Conservation (phyloP, 1,140 invertebrate genomes). For the Drepana arcuata region DNA sequence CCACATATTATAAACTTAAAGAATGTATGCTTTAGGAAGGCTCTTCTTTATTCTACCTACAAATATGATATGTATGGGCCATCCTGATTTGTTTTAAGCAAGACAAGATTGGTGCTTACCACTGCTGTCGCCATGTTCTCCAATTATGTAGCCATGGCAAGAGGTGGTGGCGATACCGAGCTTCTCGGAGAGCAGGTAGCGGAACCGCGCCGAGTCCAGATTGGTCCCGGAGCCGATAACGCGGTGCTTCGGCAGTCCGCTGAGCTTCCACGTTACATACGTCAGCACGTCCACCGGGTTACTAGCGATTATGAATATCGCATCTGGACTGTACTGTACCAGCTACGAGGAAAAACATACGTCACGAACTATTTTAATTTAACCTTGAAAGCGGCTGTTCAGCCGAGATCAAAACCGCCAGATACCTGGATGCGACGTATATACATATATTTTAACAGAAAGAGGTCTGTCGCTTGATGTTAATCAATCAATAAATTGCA, state of each 20-base stretch:
- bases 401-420: too few relatives aligned
- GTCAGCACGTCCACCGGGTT: conserved; percentile 94
- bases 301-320: conserved; percentile 89
- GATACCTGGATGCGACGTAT: too few relatives aligned
- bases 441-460: too few relatives aligned
- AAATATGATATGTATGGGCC: too few relatives aligned
- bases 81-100: too few relatives aligned
- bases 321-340: conserved; percentile 88
- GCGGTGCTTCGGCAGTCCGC: conserved; percentile 87
- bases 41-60: too few relatives aligned
- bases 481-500: too few relatives aligned
- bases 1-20: too few relatives aligned
- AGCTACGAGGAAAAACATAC: conserved; percentile 60
- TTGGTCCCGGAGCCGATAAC: conserved; percentile 94
- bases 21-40: too few relatives aligned
- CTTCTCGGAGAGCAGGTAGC: conserved; percentile 89
- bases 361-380: too few relatives aligned
- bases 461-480: too few relatives aligned
- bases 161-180: conserved; percentile 85
- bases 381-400: too few relatives aligned
- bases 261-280: conserved; percentile 94
- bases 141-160: conserved; percentile 91
- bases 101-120: conserved; percentile 37
- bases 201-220: conserved; percentile 90
- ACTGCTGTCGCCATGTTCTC: conserved; percentile 79